These are phyloP conservation scores for Marronus borbonicus DNA, from an alignment of 2,888 invertebrate species.

Conservation along the genomic window DNA sequence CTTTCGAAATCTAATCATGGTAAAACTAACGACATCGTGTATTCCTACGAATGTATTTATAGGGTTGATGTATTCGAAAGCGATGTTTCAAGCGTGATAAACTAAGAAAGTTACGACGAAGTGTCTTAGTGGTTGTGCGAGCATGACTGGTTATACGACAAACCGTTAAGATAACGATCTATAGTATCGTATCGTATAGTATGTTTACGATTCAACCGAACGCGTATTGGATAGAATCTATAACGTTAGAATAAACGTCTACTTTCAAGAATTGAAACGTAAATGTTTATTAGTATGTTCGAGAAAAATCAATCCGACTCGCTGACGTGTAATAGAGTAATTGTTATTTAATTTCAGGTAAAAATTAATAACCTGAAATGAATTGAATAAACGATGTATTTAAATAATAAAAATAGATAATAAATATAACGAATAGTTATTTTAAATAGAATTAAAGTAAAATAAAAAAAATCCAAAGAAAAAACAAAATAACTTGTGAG, in stretches of 20 bases:
- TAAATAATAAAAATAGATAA: too few species aligned
- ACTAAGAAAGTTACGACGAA: constrained; percentile 28
- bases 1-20: not conserved
- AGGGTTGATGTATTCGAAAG: constrained; percentile 14
- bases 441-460: too few species aligned
- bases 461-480: too few species aligned
- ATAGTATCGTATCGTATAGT: not conserved
- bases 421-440: too few species aligned
- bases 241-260: constrained; percentile 26
- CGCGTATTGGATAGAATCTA: constrained; percentile 22
- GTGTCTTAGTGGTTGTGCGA: constrained; percentile 18
- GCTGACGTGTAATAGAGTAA: too few species aligned
- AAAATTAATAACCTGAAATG: too few species aligned
- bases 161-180: constrained; percentile 39
- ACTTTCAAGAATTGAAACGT: constrained; percentile 34
- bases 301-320: constrained; percentile 22
- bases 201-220: constrained; percentile 31
- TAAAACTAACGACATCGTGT: not conserved
- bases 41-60: constrained; percentile 17
- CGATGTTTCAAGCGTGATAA: constrained; percentile 30
- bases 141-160: constrained; percentile 30
- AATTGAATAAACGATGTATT: too few species aligned
- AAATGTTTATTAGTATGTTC: constrained; percentile 28
- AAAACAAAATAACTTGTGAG: too few species aligned
- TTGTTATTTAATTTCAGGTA: too few species aligned